Percentiles rank a stretch among this genome's conserved stretches.
These are phyloP conservation scores for Nomada flava DNA, from an alignment of 2,888 invertebrate species.

Conservation along the genomic window DNA sequence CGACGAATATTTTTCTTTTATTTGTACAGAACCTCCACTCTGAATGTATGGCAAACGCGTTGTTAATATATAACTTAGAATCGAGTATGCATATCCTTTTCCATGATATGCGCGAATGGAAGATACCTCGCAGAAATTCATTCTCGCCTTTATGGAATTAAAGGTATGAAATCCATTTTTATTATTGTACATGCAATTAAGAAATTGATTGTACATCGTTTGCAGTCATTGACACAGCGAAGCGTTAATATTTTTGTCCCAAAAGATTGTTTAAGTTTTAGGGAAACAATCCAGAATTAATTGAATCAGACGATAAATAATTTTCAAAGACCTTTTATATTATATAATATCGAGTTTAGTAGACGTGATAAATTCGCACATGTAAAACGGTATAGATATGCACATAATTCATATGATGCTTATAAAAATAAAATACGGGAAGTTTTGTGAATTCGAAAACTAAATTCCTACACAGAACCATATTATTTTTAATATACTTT, in stretches of 20 bases:
- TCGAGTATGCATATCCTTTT: not conserved
- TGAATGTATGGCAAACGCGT: slow-evolving; percentile 13
- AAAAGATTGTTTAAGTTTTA: not conserved
- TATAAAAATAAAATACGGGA: slow-evolving; percentile 13
- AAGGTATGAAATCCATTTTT: slow-evolving; percentile 28
- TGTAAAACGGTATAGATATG: not conserved
- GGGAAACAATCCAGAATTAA: not conserved
- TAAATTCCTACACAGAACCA: too few species aligned
- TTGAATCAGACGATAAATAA: not conserved
- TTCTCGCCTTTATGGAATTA: slow-evolving; percentile 23
- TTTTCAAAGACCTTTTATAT: not conserved
- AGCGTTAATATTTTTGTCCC: slow-evolving; percentile 42
- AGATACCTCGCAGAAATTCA: slow-evolving; percentile 49
- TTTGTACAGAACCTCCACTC: slow-evolving; percentile 38
- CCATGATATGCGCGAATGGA: slow-evolving; percentile 34
- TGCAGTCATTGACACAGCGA: slow-evolving; percentile 30
- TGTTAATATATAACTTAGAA: not conserved
- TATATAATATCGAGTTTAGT: not conserved
- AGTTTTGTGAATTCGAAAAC: not conserved
- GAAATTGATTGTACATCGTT: slow-evolving; percentile 54
- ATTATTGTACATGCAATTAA: slow-evolving; percentile 13
- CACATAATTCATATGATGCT: not conserved
- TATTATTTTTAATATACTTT: not conserved
- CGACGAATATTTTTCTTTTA: slow-evolving; percentile 41
- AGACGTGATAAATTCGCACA: not conserved